Conservation (phyloP, 2,888 invertebrate species). For the Machimus rusticus region DNA sequence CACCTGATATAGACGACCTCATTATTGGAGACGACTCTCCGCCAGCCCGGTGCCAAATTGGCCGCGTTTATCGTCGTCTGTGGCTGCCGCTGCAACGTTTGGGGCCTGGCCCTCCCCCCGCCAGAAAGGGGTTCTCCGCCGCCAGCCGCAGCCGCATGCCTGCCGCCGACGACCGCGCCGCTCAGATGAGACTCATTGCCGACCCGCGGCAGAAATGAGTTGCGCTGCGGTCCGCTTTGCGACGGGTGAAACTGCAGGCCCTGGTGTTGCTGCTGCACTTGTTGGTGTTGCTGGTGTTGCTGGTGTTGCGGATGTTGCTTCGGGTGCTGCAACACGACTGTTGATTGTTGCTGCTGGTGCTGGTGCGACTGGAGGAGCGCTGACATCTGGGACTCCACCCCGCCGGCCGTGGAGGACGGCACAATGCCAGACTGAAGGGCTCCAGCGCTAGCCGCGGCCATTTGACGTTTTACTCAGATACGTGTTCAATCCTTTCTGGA, state of each 20-base stretch:
- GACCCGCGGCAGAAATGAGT: constrained; percentile 56
- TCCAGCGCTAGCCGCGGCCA: constrained; percentile 64
- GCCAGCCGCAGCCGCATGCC: constrained; percentile 49
- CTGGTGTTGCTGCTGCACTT: constrained; percentile 22
- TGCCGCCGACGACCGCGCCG: constrained; percentile 53
- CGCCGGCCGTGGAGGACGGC: constrained; percentile 21
- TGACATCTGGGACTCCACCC: constrained; percentile 22
- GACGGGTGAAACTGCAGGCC: constrained; percentile 37
- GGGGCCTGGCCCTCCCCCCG: constrained; percentile 43
- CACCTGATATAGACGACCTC: constrained; percentile 81
- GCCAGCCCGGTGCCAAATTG: constrained; percentile 80
- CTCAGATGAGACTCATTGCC: constrained; percentile 45
- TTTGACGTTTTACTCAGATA: constrained; percentile 52
- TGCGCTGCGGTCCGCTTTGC: constrained; percentile 52
- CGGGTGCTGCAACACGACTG: constrained; percentile 43
- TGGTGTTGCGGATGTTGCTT: constrained; percentile 28
- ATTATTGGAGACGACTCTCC: constrained; percentile 74
- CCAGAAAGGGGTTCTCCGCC: constrained; percentile 2
- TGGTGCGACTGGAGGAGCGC: constrained; percentile 42
- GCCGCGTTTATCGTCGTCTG: constrained; percentile 49
- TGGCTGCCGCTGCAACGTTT: background rate
- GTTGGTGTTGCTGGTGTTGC: constrained; percentile 34
- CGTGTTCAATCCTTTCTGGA: constrained; percentile 50
- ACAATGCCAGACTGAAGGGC: constrained; percentile 54
- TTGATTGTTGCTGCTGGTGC: constrained; percentile 42